Base-by-base conservation (phyloP, 1,140 invertebrate species). In the Agrypnia vestita region DNA sequence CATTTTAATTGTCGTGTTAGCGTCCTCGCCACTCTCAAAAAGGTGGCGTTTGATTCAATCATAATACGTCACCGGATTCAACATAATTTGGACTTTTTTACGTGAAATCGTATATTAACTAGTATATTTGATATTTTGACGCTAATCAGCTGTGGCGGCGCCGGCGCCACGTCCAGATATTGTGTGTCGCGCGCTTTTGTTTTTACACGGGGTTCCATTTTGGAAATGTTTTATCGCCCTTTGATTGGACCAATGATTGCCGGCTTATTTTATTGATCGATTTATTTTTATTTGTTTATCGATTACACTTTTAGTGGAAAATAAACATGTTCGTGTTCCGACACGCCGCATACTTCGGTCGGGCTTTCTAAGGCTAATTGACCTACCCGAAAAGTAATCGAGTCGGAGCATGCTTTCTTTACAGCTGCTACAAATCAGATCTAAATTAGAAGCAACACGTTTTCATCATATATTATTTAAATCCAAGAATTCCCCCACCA, bases 141-240 rank as follows among this genome's bases (percentile, higher is more conserved):
- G 6, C 25, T 17, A 15, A 13, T 59, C 55, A 59, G 7, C 21
- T 59, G 17, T 15, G 7, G 15, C 47, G 67, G 67, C 67, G 43
- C 46, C 67, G 44, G 67, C 44, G 67, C 46, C 44, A 15, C 21
- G 15, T 49, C 25, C 25, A 35, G 25, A 35, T 35, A 35, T 35
- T 35, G 47, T 64, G 35, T 44, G 35, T 64, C 19, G 19, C 61
- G 67, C 46, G 21, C 67, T 71, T 71, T 71, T 71, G 67, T 71
- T 71, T 71, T 71, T 44, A 15, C 25, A 3, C 25, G 13, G 19
- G 11, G 46, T 71, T 71, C 67, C 17, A 17, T 71, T 49, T 71
- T 71, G 13, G n/a, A 49, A 71, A 21, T 71, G 43, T 71, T 71
- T 71, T 71, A 71, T 71, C 17, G 46, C 67, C 13, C n/a, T 47